Percentiles rank a stretch among this genome's conserved stretches.
These are phyloP conservation scores for Dasysyrphus albostriatus DNA, from an alignment of 2,888 invertebrate species.

Conservation along the genomic window DNA sequence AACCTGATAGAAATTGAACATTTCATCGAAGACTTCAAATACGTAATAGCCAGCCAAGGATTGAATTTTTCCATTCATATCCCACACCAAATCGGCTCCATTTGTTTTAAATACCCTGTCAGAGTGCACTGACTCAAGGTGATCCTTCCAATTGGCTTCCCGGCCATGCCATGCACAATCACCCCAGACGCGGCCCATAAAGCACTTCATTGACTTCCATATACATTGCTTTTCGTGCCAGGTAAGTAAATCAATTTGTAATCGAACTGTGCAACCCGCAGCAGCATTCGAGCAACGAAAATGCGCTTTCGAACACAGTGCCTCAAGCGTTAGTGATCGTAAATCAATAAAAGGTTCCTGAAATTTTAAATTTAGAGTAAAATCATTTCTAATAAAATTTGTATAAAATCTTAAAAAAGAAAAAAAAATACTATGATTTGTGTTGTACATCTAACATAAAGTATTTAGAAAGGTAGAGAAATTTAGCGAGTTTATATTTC, in stretches of 20 bases:
- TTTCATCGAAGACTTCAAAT: constrained; percentile 81
- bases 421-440: too few species aligned
- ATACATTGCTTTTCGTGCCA: constrained; percentile 84
- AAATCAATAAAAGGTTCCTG: constrained; percentile 86
- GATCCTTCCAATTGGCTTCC: constrained; percentile 87
- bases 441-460: too few species aligned
- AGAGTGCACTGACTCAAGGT: constrained; percentile 85
- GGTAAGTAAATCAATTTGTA: constrained; percentile 85
- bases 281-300: constrained; percentile 85
- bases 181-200: constrained; percentile 84
- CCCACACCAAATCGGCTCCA: constrained; percentile 79
- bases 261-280: constrained; percentile 85
- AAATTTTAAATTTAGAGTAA: background rate
- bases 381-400: background rate
- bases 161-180: constrained; percentile 86
- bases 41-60: constrained; percentile 82
- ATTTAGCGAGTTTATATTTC: too few species aligned
- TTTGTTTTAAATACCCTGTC: constrained; percentile 83
- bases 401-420: too few species aligned
- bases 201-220: constrained; percentile 83
- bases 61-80: constrained; percentile 80
- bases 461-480: too few species aligned
- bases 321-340: constrained; percentile 86
- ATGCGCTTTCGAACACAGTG: constrained; percentile 86
- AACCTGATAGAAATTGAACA: constrained; percentile 83